Base-by-base conservation (phyloP, 2,888 invertebrate genomes). In the Mechanitis messenoides region DNA sequence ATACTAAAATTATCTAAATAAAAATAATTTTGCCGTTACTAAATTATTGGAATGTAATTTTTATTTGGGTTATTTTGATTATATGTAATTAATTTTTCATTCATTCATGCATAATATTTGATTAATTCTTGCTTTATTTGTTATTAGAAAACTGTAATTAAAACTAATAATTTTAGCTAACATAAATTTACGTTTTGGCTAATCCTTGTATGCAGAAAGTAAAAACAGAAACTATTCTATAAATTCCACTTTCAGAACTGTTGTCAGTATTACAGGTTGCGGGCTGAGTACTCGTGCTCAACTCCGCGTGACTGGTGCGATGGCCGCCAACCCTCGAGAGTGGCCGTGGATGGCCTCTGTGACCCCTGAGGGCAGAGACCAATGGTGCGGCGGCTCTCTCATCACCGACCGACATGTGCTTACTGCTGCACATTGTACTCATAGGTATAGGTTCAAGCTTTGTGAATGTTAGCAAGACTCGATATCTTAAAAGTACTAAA, bases 321-420 rank as follows among this genome's bases (percentile, higher is more conserved):
- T 91, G 35, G 92, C 92, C 0, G 92, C 94, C 0, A 92, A 92
- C 73, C 91, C 91, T 0, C 91, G 91, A 55, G 94, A 95, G 75
- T 96, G 95, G 94, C 95, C 95, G 0, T 95, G 96, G 97, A 94
- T 96, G 92, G 96, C 93, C 0, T 95, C 95, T 1, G 80, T 97
- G 64, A 91, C 95, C 20, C 91, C 93, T 0, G 84, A 86, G 3
- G 91, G 92, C 31, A 80, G 86, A 58, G 87, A 91, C 46, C 91
- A 92, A 75, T 95, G 93, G 83, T 97, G 96, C 76, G 96, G 96
- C 0, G 97, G 96, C 0, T 93, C 92, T 0, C 90, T 97, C 53
- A 94, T 97, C 68, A 95, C 96, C 0, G 94, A 95, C 72, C 88
- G 92, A 59, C 95, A 95, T 75, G 92, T 96, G 20, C 88, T 96